These are phyloP conservation scores for Eolophus roseicapilla DNA, from an alignment of 2,113 vertebrate species.

Conservation along the genomic window DNA sequence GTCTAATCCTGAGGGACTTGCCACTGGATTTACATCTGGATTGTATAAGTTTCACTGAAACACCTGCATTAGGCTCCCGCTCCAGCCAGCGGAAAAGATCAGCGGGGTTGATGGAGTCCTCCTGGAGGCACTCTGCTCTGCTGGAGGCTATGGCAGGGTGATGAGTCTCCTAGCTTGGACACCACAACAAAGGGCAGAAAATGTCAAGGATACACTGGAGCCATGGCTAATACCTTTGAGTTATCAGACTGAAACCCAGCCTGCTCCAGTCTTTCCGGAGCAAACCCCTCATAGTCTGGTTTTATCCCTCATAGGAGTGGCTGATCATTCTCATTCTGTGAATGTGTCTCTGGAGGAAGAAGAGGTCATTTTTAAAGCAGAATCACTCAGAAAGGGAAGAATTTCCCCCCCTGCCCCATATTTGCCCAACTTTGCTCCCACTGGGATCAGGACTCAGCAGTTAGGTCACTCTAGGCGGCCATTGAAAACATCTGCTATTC, in stretches of 20 bases:
- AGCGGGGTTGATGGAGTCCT: neutral
- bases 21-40: constrained; percentile 68
- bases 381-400: neutral
- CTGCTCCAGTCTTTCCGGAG: neutral
- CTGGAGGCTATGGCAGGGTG: rapidly evolving
- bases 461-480: neutral
- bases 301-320: neutral
- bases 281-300: neutral
- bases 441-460: neutral
- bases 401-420: neutral
- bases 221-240: neutral
- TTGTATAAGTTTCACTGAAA: constrained; percentile 52
- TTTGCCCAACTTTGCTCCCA: neutral
- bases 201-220: neutral
- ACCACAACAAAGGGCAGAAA: neutral
- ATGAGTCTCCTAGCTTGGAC: neutral
- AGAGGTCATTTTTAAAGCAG: neutral
- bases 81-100: neutral
- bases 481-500: neutral
- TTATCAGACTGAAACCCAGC: neutral
- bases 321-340: neutral
- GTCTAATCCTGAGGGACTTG: constrained; percentile 58
- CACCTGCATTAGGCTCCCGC: constrained; percentile 50
- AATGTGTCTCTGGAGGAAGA: neutral
- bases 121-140: neutral